Percentiles rank a stretch among this genome's conserved stretches.
Evolutionary conservation across 2,113 vertebrate genomes (phyloP).

Genomic region (Sphaerodactylus townsendi): DNA sequence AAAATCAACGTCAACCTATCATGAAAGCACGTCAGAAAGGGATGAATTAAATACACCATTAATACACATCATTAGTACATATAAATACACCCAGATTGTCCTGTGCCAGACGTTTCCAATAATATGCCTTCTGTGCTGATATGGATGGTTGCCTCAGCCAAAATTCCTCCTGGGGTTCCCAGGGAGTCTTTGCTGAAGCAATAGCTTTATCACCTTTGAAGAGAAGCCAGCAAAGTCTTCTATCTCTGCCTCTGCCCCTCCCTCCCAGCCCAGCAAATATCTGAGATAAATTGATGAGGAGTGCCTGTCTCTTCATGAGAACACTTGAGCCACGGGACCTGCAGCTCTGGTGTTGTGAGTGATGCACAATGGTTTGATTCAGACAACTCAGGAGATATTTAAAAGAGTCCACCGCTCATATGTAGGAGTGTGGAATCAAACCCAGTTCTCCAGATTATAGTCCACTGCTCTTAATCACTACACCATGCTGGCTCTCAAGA

Average conservation of each 20-base stretch:
- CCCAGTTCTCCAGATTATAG: too few relatives aligned
- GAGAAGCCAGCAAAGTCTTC: not conserved
- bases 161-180: not conserved
- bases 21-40: not conserved
- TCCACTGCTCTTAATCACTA: too few relatives aligned
- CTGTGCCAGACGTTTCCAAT: not conserved
- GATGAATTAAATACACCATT: not conserved
- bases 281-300: not conserved
- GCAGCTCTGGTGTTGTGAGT: not conserved
- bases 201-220: conserved; percentile 4
- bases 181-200: conserved; percentile 1
- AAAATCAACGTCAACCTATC: not conserved
- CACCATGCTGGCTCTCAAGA: too few relatives aligned
- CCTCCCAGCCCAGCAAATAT: not conserved
- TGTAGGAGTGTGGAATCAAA: too few relatives aligned
- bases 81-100: not conserved
- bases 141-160: not conserved
- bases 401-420: too few relatives aligned
- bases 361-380: too few relatives aligned
- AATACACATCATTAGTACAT: too few relatives aligned
- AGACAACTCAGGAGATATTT: too few relatives aligned
- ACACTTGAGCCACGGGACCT: not conserved
- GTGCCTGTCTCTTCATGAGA: not conserved
- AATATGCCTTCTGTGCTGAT: not conserved
- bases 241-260: not conserved